Percentiles rank a stretch among this genome's conserved stretches.
Conservation (phyloP, 1,140 invertebrate genomes). For the Drosophila pseudoananassae region DNA sequence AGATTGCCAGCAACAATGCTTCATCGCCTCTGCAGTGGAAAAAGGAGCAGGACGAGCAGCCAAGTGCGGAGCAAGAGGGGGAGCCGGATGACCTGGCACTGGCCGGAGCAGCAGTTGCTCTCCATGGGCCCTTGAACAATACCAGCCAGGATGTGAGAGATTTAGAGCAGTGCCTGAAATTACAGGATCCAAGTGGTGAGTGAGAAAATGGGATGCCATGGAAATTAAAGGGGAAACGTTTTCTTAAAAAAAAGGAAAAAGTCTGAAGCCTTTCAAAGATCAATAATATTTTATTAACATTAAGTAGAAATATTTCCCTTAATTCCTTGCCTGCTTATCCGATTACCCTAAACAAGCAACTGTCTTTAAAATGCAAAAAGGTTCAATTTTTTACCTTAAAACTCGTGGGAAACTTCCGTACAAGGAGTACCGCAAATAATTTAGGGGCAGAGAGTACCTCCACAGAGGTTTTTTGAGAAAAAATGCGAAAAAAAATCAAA, state of each 20-base stretch:
- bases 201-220: constrained; percentile 11
- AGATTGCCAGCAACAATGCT: constrained; percentile 60
- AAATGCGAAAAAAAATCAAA: constrained; percentile 58
- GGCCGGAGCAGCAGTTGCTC: constrained; percentile 42
- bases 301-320: too few species aligned
- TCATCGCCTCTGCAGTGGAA: constrained; percentile 65
- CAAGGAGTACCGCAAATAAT: constrained; percentile 15
- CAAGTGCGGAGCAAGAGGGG: constrained; percentile 2
- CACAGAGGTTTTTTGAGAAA: constrained; percentile 20
- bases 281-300: too few species aligned
- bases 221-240: constrained; percentile 20
- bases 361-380: constrained; percentile 40
- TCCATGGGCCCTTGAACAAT: constrained; percentile 62
- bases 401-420: constrained; percentile 65
- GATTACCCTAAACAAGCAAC: constrained; percentile 41
- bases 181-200: constrained; percentile 64
- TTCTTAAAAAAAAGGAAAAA: neutral
- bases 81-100: constrained; percentile 17
- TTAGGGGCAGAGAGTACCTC: neutral
- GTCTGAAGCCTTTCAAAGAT: too few species aligned
- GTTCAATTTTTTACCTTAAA: constrained; percentile 59
- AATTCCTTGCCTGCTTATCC: neutral
- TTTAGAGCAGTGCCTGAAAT: constrained; percentile 66
- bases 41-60: constrained; percentile 25
- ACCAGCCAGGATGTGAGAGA: constrained; percentile 64